Percentiles rank a stretch among this genome's conserved stretches.
These are phyloP conservation scores for Planiliza haematocheilus DNA, from an alignment of 2,113 vertebrate species.

Conservation along the genomic window DNA sequence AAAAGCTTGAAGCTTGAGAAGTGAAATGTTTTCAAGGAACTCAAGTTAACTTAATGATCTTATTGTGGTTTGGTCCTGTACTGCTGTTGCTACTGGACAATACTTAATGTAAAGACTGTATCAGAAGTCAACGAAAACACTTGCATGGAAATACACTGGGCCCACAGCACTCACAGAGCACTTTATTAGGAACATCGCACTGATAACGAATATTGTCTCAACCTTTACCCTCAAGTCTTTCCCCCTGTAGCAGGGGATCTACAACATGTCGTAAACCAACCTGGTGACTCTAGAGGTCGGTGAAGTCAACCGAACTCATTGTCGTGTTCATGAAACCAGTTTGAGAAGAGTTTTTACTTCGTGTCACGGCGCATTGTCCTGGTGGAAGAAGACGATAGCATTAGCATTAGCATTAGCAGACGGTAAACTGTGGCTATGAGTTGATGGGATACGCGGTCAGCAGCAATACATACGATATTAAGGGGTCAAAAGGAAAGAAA, in stretches of 20 bases:
- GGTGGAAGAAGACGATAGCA: too few relatives aligned
- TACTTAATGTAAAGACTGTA: background rate
- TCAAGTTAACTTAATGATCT: too few relatives aligned
- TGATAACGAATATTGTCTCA: too few relatives aligned
- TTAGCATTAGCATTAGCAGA: background rate
- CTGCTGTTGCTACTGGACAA: constrained; percentile 9
- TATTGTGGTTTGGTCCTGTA: constrained; percentile 66
- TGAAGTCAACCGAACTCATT: background rate
- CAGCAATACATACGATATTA: background rate
- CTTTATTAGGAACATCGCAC: constrained; percentile 8
- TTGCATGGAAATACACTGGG: constrained; percentile 58
- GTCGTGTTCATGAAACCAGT: background rate
- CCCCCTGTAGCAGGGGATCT: too few relatives aligned
- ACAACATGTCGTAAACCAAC: too few relatives aligned
- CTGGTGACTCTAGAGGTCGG: too few relatives aligned
- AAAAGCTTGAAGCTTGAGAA: too few relatives aligned
- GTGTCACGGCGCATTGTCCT: too few relatives aligned
- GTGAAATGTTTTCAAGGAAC: too few relatives aligned
- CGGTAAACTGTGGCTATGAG: background rate
- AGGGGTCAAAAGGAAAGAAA: background rate
- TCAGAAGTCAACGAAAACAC: background rate
- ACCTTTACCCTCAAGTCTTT: too few relatives aligned
- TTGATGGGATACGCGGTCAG: background rate
- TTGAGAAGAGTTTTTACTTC: background rate
- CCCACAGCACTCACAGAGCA: constrained; percentile 16